These are phyloP conservation scores for Eudiplozoon nipponicum DNA, from an alignment of 2,888 invertebrate genomes.

Conservation along the genomic window DNA sequence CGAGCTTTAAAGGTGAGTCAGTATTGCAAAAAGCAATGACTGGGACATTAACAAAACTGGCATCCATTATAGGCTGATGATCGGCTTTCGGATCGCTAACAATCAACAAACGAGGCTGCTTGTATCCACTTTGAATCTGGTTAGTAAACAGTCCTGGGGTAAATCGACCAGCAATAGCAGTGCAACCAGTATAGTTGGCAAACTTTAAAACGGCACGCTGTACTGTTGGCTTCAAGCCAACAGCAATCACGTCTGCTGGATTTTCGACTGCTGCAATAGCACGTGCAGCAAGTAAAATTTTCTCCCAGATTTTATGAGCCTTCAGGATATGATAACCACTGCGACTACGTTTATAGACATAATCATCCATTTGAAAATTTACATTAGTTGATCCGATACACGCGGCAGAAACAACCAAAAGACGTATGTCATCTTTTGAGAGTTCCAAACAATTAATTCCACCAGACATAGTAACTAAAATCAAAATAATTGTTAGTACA, in stretches of 20 bases:
- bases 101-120: slow-evolving; percentile 75
- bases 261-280: slow-evolving; percentile 93
- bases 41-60: slow-evolving; percentile 92
- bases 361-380: slow-evolving; percentile 81
- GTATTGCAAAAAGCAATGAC: slow-evolving; percentile 93
- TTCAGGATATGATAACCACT: slow-evolving; percentile 65
- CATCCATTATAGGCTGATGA: slow-evolving; percentile 59
- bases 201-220: slow-evolving; percentile 91
- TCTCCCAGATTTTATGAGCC: slow-evolving; percentile 85
- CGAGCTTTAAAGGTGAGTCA: slow-evolving; percentile 71
- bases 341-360: slow-evolving; percentile 33
- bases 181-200: slow-evolving; percentile 83
- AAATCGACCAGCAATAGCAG: slow-evolving; percentile 89
- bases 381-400: slow-evolving; percentile 73
- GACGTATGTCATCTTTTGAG: slow-evolving; percentile 86
- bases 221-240: slow-evolving; percentile 66
- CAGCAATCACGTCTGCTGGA: slow-evolving; percentile 78
- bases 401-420: slow-evolving; percentile 73
- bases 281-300: slow-evolving; percentile 69
- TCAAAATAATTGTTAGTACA: too few species aligned
- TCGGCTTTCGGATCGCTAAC: slow-evolving; percentile 58
- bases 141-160: slow-evolving; percentile 94
- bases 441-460: slow-evolving; percentile 42
- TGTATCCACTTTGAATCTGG: slow-evolving; percentile 34
- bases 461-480: too few species aligned